These are phyloP conservation scores for Malurus elegans DNA, from an alignment of 2,113 vertebrate species.

Conservation along the genomic window DNA sequence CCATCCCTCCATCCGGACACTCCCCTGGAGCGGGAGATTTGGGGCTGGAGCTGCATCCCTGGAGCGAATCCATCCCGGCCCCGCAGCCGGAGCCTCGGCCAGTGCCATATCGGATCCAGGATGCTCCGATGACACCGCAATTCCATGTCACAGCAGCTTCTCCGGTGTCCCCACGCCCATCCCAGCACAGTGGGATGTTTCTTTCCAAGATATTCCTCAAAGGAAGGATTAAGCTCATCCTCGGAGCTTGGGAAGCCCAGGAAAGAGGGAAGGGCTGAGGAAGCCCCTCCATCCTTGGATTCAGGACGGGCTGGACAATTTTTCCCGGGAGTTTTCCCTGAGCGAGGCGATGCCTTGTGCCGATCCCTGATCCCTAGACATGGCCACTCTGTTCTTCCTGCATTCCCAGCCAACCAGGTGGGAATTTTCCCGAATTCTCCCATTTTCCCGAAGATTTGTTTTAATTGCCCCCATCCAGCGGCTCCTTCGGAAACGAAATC, in stretches of 20 bases:
- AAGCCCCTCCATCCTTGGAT: not conserved
- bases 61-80: not conserved
- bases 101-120: not conserved
- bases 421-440: not conserved
- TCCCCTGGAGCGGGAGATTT: not conserved
- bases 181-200: not conserved
- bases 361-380: not conserved
- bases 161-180: not conserved
- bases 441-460: not conserved
- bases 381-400: fast-evolving
- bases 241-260: not conserved
- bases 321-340: not conserved
- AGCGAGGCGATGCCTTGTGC: fast-evolving
- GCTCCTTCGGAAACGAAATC: not conserved
- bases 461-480: not conserved
- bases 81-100: not conserved
- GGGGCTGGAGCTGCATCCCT: not conserved
- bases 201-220: not conserved
- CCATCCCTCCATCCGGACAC: fast-evolving
- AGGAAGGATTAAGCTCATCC: not conserved
- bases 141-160: not conserved
- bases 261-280: not conserved
- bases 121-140: not conserved
- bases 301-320: not conserved
- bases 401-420: not conserved